These are phyloP conservation scores for Rotaria macrura DNA, from an alignment of 2,888 invertebrate species.

Conservation along the genomic window DNA sequence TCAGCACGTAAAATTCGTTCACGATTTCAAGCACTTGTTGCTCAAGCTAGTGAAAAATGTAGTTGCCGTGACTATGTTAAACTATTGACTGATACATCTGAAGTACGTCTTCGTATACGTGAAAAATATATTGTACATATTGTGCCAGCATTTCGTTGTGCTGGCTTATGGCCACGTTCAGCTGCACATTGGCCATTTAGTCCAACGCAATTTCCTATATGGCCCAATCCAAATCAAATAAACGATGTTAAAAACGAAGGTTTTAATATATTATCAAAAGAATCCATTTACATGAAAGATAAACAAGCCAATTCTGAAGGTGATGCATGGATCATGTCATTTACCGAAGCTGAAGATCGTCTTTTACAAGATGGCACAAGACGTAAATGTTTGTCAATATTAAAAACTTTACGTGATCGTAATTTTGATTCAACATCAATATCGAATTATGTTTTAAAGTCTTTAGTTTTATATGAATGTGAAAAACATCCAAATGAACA, in stretches of 20 bases:
- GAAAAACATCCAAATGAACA: conserved; percentile 85
- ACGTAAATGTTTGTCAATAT: conserved; percentile 70
- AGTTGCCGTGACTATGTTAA: conserved; percentile 21
- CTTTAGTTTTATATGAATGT: conserved; percentile 79
- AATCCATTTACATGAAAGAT: conserved; percentile 54
- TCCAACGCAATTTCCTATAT: conserved; percentile 48
- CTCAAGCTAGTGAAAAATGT: conserved; percentile 52
- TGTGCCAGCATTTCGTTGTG: conserved; percentile 81
- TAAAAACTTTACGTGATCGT: conserved; percentile 77
- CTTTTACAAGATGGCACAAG: conserved; percentile 75
- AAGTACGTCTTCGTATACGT: conserved; percentile 74
- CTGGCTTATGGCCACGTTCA: conserved; percentile 82
- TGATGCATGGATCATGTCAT: conserved; percentile 84
- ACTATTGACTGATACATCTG: conserved; percentile 46
- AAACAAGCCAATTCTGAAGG: conserved; percentile 67
- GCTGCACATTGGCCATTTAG: conserved; percentile 86
- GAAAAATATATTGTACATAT: conserved; percentile 83
- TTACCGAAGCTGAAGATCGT: conserved; percentile 78
- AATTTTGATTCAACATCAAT: conserved; percentile 78
- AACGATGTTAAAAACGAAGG: conserved; percentile 86
- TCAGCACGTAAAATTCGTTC: conserved; percentile 85
- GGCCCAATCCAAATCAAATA: conserved; percentile 70
- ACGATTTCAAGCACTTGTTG: conserved; percentile 76
- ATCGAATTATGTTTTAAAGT: conserved; percentile 70
- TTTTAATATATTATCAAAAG: conserved; percentile 79